Evolutionary conservation across 2,797 vertebrate genomes (phyloP).

Genomic region (Parambassis ranga): DNA sequence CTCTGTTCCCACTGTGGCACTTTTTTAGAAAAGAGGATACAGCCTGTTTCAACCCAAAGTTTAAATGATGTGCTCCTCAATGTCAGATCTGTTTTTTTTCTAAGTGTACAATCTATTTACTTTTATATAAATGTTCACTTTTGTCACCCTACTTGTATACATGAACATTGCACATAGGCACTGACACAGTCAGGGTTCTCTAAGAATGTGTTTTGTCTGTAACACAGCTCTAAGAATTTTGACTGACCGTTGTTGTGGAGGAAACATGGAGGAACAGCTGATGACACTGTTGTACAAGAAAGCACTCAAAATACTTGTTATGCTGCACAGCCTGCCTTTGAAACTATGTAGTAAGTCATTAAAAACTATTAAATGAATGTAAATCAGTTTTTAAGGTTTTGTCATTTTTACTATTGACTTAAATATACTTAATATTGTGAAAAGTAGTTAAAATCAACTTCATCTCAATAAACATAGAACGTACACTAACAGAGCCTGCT

Average conservation of each 20-base stretch:
- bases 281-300: conserved; percentile 46
- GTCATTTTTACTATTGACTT: background rate
- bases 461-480: no score
- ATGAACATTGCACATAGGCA: conserved; percentile 64
- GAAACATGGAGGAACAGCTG: conserved; percentile 37
- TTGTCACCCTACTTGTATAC: conserved; percentile 35
- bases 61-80: conserved; percentile 40
- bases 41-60: conserved; percentile 60
- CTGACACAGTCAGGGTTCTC: conserved; percentile 47
- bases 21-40: conserved; percentile 54
- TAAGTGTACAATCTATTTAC: conserved; percentile 33
- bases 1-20: conserved; percentile 51
- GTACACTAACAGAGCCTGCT: no score
- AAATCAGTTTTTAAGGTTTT: conserved; percentile 39
- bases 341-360: conserved; percentile 61
- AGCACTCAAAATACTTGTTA: conserved; percentile 69
- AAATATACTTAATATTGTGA: background rate
- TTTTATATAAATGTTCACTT: conserved; percentile 31
- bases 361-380: conserved; percentile 77
- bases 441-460: background rate
- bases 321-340: conserved; percentile 75
- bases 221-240: conserved; percentile 56
- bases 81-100: conserved; percentile 26
- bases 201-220: conserved; percentile 58
- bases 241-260: conserved; percentile 42